phyloP scores from a whole-genome alignment of 1,140 invertebrate genomes.

The Penaeus chinensis region DNA sequence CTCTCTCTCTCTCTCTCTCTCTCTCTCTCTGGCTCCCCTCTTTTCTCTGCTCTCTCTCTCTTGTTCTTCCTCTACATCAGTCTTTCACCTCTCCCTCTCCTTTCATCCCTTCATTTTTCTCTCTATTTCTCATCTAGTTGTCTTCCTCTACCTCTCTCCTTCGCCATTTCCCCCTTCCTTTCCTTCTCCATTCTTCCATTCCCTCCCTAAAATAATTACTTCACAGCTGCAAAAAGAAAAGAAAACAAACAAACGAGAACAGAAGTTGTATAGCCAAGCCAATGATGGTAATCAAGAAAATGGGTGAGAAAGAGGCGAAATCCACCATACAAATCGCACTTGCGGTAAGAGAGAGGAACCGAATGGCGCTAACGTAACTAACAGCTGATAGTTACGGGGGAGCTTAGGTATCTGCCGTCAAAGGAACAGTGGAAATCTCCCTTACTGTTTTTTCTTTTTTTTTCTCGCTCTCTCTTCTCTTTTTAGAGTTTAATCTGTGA shows the following conservation, averaged over 20 bases:
- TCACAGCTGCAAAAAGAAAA: background rate
- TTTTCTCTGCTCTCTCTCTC: background rate
- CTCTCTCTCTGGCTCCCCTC: constrained; percentile 1
- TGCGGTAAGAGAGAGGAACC: background rate
- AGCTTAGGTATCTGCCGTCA: background rate
- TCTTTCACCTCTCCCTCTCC: background rate
- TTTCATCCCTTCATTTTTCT: background rate
- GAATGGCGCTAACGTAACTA: constrained; percentile 14
- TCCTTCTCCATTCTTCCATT: background rate
- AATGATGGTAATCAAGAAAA: background rate
- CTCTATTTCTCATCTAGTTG: constrained; percentile 1
- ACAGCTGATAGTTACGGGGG: background rate
- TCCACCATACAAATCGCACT: constrained; percentile 23
- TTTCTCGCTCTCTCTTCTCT: background rate
- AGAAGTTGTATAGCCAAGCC: background rate
- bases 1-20: background rate
- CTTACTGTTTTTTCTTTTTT: background rate
- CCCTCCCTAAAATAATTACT: background rate
- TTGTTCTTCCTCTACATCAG: background rate
- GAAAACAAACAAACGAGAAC: background rate
- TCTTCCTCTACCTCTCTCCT: background rate
- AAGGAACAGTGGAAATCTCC: background rate
- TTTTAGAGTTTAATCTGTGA: too few species aligned
- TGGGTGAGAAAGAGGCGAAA: constrained; percentile 17
- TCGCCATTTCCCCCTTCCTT: background rate